Conservation (phyloP, 2,797 vertebrate species). For the Sylvilagus floridanus region DNA sequence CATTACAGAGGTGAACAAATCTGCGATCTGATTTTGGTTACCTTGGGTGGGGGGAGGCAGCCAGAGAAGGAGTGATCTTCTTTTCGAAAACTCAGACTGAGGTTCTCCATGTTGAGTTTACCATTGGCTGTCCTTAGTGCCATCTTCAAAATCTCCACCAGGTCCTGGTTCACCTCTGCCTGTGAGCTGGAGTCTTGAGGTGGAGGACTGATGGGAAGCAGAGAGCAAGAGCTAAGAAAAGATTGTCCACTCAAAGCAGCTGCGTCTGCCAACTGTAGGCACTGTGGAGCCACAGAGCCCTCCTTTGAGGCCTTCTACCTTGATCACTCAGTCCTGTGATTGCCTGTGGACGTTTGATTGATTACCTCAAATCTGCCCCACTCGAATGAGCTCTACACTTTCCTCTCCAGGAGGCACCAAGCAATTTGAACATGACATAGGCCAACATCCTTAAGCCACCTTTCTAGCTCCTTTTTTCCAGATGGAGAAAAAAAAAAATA, state of each 20-base stretch:
- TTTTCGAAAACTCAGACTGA: conserved; percentile 73
- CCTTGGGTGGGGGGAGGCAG: conserved; percentile 68
- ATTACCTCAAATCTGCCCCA: background rate
- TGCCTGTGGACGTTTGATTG: background rate
- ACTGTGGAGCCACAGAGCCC: background rate
- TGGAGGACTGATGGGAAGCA: background rate
- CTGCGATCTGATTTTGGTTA: conserved; percentile 16
- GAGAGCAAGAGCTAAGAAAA: background rate
- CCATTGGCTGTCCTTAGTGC: conserved; percentile 58
- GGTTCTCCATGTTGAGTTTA: conserved; percentile 68
- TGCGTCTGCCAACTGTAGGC: background rate
- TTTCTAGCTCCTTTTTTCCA: background rate
- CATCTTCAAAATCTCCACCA: conserved; percentile 71
- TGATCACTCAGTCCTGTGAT: background rate
- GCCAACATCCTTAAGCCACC: background rate
- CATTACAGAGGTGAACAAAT: background rate
- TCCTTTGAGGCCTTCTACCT: background rate
- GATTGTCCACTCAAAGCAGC: background rate
- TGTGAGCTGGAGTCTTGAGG: background rate
- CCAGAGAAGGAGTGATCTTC: conserved; percentile 69
- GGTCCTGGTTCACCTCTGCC: conserved; percentile 46
- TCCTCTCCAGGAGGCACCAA: background rate
- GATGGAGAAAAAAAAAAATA: background rate
- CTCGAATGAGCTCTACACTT: background rate
- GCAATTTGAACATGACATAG: background rate